Base-by-base conservation (phyloP, 2,113 vertebrate species). In the Tyto alba region DNA sequence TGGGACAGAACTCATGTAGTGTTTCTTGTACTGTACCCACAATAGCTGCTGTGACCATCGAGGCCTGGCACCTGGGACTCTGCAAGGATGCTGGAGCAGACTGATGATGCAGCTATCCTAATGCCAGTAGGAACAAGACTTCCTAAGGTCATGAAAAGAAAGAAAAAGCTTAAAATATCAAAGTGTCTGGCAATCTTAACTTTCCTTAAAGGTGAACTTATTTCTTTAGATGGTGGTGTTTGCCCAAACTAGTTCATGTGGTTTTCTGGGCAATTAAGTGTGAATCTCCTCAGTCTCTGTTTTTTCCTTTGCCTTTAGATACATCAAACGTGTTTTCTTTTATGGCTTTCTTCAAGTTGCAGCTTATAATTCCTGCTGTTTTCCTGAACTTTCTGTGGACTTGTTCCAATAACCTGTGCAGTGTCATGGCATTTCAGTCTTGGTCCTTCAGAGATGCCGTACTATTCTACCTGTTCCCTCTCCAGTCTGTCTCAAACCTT, bases 351-450 rank as follows among this genome's bases (percentile, higher is more conserved):
- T 55, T 92, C 36, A 64, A 82, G 7, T 6, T 32, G 8, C 15
- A 62, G 4, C 14, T 85, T 59, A 20, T 16, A 41, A 53, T 68
- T 88, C 17, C n/a, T 76, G 9, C 9, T 67, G 20, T 21, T 90
- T 90, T 47, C 16, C 17, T 64, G 6, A 90, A 67, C 16, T 56
- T 59, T 56, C 40, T 5, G 0, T 43, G 4, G 21, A 32, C 13
- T 77, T 0, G 0, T 4, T 88, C 34, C 27, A 73, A 38, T 17
- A 53, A 5, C 1, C 0, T 7, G 3, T 47, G 16, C 7, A 57
- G 10, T 55, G n/a, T 17, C 12, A 30, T 1, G 8, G 15, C 27
- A 73, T 80, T 80, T 80, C 50, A 57, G 10, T 34, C 13, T 59
- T 5, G 3, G 10, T 82, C 8, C 6, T 59, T 69, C 52, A 67